Evolutionary conservation across 2,888 invertebrate genomes (phyloP).

Genomic region (Ethmia dodecea): DNA sequence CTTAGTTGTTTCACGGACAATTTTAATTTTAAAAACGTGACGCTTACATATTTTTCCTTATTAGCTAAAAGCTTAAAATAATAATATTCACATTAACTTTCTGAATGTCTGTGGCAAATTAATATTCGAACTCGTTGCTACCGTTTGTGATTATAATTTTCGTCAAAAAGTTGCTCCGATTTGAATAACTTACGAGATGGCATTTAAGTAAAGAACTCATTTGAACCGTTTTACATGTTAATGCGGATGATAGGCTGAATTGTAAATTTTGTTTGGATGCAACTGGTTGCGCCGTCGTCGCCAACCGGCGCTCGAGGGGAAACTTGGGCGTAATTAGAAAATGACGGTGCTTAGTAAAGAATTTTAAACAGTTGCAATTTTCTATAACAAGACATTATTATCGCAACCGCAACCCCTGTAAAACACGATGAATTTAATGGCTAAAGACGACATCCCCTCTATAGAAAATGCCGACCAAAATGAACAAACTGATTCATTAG

Average conservation of each 20-base stretch:
- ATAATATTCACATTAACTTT: too few relatives aligned
- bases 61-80: too few relatives aligned
- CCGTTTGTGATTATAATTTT: constrained; percentile 21
- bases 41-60: too few relatives aligned
- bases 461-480: constrained; percentile 22
- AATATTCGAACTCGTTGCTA: constrained; percentile 18
- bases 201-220: constrained; percentile 26
- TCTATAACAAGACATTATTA: constrained; percentile 53
- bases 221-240: constrained; percentile 44
- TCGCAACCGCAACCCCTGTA: constrained; percentile 23
- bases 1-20: constrained; percentile 40
- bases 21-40: constrained; percentile 27
- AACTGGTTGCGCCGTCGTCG: constrained; percentile 27
- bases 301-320: constrained; percentile 20
- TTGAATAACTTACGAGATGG: constrained; percentile 28
- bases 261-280: constrained; percentile 40
- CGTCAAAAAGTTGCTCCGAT: constrained; percentile 18
- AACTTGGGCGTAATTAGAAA: constrained; percentile 25
- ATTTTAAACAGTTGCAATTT: constrained; percentile 34
- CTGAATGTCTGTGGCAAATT: too few relatives aligned
- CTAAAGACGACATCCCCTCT: constrained; percentile 2
- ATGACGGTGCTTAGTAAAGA: constrained; percentile 30
- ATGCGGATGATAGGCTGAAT: constrained; percentile 40
- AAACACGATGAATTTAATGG: constrained; percentile 19
- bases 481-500: constrained; percentile 35